Conservation (phyloP, 2,888 invertebrate species). For the Oxyteleia sp. region DNA sequence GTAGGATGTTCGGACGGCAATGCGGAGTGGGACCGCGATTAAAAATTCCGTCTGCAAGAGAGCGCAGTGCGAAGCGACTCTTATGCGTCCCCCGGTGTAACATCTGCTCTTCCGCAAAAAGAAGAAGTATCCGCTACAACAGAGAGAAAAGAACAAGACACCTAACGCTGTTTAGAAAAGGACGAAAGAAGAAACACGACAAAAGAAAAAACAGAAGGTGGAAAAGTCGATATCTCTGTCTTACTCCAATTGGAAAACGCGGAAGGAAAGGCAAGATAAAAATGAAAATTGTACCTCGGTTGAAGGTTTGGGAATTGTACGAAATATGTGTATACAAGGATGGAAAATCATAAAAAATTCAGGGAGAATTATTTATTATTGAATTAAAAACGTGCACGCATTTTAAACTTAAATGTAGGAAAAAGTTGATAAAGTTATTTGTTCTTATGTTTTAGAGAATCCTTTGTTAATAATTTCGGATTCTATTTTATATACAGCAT, state of each 20-base stretch:
- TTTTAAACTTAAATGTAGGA: too few relatives aligned
- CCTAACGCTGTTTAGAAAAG: conserved; percentile 50
- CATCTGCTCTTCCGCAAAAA: conserved; percentile 80
- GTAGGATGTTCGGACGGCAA: conserved; percentile 58
- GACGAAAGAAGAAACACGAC: conserved; percentile 43
- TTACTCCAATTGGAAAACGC: conserved; percentile 19
- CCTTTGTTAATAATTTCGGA: too few relatives aligned
- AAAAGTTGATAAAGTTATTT: too few relatives aligned
- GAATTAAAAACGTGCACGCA: too few relatives aligned
- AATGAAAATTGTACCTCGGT: neutral
- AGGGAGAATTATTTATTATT: too few relatives aligned
- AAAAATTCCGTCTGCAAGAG: conserved; percentile 83
- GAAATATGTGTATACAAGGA: too few relatives aligned
- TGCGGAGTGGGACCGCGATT: conserved; percentile 79
- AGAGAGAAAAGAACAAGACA: conserved; percentile 68
- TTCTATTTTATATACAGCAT: too few relatives aligned
- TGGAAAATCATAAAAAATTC: conserved; percentile 3
- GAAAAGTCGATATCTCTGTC: conserved; percentile 38
- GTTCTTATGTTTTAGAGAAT: too few relatives aligned
- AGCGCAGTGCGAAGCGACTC: conserved; percentile 74
- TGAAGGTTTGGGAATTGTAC: neutral
- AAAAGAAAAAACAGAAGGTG: conserved; percentile 21
- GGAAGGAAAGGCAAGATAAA: neutral
- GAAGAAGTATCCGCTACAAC: conserved; percentile 64
- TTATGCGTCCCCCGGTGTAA: conserved; percentile 78